phyloP scores from a whole-genome alignment of 2,113 vertebrate species.

The Leiothrix lutea region DNA sequence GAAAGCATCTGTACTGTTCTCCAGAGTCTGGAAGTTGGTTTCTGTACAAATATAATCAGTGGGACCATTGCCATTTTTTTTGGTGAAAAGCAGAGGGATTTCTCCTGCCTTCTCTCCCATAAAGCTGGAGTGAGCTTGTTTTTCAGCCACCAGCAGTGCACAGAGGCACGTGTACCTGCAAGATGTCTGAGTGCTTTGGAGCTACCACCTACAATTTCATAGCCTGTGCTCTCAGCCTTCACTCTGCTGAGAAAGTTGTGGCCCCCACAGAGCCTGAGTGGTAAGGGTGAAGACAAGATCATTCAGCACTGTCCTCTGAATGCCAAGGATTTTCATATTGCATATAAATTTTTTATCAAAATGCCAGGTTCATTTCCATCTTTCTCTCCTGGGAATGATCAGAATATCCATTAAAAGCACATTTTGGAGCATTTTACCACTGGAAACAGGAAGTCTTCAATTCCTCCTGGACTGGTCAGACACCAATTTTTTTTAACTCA shows the following conservation, averaged over 20 bases:
- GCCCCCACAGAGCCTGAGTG: not conserved
- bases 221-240: not conserved
- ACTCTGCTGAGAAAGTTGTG: not conserved
- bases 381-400: not conserved
- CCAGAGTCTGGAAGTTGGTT: not conserved
- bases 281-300: not conserved
- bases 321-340: not conserved
- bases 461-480: not conserved
- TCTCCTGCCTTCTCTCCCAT: not conserved
- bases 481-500: not conserved
- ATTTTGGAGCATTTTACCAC: not conserved
- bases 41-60: not conserved
- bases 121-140: not conserved
- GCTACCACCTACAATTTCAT: not conserved
- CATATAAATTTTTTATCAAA: not conserved
- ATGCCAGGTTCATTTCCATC: not conserved
- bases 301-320: not conserved
- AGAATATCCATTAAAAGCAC: not conserved
- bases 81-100: not conserved
- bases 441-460: not conserved
- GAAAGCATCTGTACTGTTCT: not conserved
- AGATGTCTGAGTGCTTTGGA: not conserved
- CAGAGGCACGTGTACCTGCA: accelerated
- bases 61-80: not conserved
- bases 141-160: not conserved